These are phyloP conservation scores for Helicolenus hilgendorfi DNA, from an alignment of 2,797 vertebrate genomes.

Conservation along the genomic window DNA sequence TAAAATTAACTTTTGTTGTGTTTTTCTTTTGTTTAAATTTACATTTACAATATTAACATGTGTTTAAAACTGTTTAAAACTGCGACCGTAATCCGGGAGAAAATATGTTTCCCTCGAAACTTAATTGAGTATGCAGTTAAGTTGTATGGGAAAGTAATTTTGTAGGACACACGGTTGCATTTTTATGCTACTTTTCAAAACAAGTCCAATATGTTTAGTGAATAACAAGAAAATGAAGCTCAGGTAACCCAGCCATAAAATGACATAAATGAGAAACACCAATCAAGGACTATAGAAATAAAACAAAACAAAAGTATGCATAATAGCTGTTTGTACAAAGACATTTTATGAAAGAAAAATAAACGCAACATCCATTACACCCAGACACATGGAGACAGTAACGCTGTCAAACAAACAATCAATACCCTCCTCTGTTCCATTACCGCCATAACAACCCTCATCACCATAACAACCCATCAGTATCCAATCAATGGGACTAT, in stretches of 20 bases:
- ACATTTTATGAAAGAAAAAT: background rate
- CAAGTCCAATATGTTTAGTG: background rate
- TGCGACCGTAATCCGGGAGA: too few species aligned
- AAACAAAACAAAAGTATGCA: background rate
- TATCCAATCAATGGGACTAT: constrained; percentile 29
- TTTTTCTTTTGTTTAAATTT: too few species aligned
- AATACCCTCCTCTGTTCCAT: constrained; percentile 61
- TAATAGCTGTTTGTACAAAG: background rate
- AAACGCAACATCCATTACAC: background rate
- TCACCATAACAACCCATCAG: constrained; percentile 69
- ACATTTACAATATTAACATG: too few species aligned
- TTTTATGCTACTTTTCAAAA: too few species aligned
- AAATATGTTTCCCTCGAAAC: too few species aligned
- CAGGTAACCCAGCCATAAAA: background rate
- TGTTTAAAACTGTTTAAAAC: too few species aligned
- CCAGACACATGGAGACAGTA: constrained; percentile 9
- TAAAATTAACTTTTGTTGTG: too few species aligned
- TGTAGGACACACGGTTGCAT: too few species aligned
- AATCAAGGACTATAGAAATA: background rate
- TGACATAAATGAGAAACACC: background rate
- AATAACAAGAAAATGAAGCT: background rate
- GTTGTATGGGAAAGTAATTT: too few species aligned
- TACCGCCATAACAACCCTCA: constrained; percentile 55
- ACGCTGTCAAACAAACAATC: constrained; percentile 63
- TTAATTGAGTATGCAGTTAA: too few species aligned